These are phyloP conservation scores for Hiodon alosoides DNA, from an alignment of 2,113 vertebrate genomes.

Conservation along the genomic window DNA sequence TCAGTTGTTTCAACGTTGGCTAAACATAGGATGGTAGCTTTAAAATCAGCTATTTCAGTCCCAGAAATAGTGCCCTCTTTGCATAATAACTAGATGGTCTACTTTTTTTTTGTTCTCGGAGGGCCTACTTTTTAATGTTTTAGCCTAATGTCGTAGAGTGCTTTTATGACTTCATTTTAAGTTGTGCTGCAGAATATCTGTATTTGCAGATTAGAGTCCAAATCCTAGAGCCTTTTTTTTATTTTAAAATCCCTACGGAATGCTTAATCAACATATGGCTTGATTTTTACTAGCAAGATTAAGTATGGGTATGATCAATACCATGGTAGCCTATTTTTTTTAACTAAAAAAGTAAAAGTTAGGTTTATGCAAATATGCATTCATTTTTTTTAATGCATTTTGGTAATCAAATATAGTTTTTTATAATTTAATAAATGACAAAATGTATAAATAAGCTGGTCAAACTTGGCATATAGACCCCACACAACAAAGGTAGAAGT, in stretches of 20 bases:
- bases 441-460: background rate
- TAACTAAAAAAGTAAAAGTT: too few species aligned
- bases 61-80: slow-evolving; percentile 14
- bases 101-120: background rate
- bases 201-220: background rate
- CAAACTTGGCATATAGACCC: background rate
- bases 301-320: background rate
- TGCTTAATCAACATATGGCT: slow-evolving; percentile 2
- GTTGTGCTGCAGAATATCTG: background rate
- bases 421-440: background rate
- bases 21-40: slow-evolving; percentile 1
- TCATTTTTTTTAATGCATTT: too few species aligned
- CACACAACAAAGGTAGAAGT: background rate
- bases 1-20: background rate
- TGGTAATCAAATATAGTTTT: background rate
- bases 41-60: slow-evolving; percentile 5
- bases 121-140: background rate
- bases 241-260: background rate
- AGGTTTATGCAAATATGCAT: too few species aligned
- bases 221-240: background rate
- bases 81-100: slow-evolving; percentile 17
- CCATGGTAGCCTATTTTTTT: too few species aligned
- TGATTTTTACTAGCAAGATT: background rate
- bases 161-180: slow-evolving; percentile 2
- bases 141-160: background rate